Evolutionary conservation across 2,797 vertebrate genomes (phyloP), one percentile per base, ranked within the genome.

Genomic region (Sphenodon punctatus): DNA sequence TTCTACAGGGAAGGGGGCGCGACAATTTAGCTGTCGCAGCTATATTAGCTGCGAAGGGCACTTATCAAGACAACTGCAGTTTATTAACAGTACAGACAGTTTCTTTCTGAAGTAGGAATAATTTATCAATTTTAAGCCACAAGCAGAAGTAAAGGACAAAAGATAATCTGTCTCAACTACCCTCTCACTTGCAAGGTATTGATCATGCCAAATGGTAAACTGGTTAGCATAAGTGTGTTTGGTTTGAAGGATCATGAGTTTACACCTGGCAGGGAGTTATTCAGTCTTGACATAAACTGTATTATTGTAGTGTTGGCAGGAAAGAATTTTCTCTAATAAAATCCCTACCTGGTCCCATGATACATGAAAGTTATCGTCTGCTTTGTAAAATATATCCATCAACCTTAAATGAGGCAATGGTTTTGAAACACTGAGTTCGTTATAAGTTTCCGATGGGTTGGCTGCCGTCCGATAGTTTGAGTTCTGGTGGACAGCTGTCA

Each of bases 131-230:
- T 88, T 51, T 88, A 92, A 89, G 88, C 90, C 87, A 88, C 88
- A 84, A 88, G 91, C 82, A 75, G 88, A 87, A 89, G 79, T 74
- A 76, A 92, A 94, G 92, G 86, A 91, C 90, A 92, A 94, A 93
- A 90, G 88, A 86, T 89, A 91, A 89, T 88, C 86, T 91, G 91
- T 90, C 80, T 87, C 92, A 86, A 91, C 82, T 82, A 38, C n/a
- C n/a, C n/a, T 87, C 88, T 93, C 92, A 88, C 88, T 93, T 92
- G 82, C 55, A 85, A 89, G 77, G 93, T 93, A 94, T 86, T 89
- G 91, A 90, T 83, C 89, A 91, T 91, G 81, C 86, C 56, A 79
- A n/a, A 85, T 86, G 81, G 86, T 85, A 94, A 92, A 93, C 91
- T 92, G 89, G 92, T 94, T 94, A 90, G 86, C 78, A 41, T 59